Evolutionary conservation across 2,113 vertebrate genomes (phyloP).

Genomic region (Rhagologus leucostigma): DNA sequence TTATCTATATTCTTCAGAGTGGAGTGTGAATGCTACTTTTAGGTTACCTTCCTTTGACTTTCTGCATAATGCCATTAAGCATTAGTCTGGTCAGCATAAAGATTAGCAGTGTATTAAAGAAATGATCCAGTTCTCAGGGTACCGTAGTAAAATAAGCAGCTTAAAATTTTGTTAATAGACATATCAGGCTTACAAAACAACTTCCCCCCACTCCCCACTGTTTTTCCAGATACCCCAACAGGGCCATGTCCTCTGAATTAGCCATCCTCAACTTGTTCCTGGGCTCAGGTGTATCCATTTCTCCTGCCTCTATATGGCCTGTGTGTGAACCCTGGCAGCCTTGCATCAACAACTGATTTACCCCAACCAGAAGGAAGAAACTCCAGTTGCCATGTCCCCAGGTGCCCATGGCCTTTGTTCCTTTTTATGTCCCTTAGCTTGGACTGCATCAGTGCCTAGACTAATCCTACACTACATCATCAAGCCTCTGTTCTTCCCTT

Average conservation of each 20-base stretch:
- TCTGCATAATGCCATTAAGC: background rate
- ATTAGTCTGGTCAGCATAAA: background rate
- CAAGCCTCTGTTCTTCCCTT: background rate
- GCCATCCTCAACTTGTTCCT: background rate
- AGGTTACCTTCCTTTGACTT: background rate
- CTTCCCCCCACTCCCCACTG: background rate
- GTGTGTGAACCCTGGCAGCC: background rate
- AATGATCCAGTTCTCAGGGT: background rate
- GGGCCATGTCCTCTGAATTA: background rate
- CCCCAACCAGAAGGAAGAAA: background rate
- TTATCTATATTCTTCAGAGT: background rate
- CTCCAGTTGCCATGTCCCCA: background rate
- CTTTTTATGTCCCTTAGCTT: background rate
- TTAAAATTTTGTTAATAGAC: background rate
- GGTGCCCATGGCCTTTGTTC: fast-evolving
- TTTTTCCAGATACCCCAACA: background rate
- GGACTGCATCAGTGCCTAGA: background rate
- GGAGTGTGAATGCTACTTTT: background rate
- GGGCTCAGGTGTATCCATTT: background rate
- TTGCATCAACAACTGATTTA: background rate
- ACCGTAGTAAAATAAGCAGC: background rate
- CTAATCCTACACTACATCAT: background rate
- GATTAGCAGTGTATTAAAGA: conserved; percentile 22
- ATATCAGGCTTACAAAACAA: background rate
- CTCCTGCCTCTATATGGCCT: background rate